phyloP scores from a whole-genome alignment of 1,140 invertebrate genomes.

The Adoxophyes honmai region DNA sequence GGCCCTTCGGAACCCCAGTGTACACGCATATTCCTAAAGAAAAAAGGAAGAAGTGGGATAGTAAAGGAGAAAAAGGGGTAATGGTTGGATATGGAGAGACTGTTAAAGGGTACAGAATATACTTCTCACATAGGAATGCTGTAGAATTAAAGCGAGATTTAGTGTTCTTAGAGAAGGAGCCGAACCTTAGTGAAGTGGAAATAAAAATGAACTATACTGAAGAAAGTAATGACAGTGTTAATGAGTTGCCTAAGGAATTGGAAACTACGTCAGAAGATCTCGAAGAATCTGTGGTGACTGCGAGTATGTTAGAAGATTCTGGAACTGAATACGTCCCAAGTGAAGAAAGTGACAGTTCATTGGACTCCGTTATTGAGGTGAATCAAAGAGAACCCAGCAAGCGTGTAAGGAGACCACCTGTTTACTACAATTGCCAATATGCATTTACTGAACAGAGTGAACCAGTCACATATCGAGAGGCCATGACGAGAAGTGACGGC shows the following conservation, averaged over 20 bases:
- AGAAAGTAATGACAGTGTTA: too few species aligned
- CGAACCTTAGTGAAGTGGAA: neutral
- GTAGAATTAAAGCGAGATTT: constrained; percentile 22
- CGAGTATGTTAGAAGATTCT: too few species aligned
- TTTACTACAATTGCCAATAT: too few species aligned
- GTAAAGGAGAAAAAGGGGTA: constrained; percentile 10
- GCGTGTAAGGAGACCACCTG: too few species aligned
- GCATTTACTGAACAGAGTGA: too few species aligned
- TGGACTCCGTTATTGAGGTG: too few species aligned
- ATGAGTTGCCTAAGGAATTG: too few species aligned
- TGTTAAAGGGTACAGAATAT: constrained; percentile 22
- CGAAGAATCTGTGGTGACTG: too few species aligned
- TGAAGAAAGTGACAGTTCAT: too few species aligned
- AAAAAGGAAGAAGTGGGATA: constrained; percentile 18
- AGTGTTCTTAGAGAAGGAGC: constrained; percentile 8
- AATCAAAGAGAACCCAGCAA: too few species aligned
- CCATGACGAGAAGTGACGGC: constrained; percentile 14
- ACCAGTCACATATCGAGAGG: constrained; percentile 17
- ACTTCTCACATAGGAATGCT: constrained; percentile 15
- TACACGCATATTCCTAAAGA: constrained; percentile 19
- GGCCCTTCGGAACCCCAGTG: constrained; percentile 27
- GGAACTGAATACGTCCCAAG: too few species aligned
- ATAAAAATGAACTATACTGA: neutral
- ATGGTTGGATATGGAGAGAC: neutral
- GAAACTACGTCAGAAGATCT: too few species aligned